phyloP scores from a whole-genome alignment of 2,797 vertebrate genomes.

The Tinamus major region DNA sequence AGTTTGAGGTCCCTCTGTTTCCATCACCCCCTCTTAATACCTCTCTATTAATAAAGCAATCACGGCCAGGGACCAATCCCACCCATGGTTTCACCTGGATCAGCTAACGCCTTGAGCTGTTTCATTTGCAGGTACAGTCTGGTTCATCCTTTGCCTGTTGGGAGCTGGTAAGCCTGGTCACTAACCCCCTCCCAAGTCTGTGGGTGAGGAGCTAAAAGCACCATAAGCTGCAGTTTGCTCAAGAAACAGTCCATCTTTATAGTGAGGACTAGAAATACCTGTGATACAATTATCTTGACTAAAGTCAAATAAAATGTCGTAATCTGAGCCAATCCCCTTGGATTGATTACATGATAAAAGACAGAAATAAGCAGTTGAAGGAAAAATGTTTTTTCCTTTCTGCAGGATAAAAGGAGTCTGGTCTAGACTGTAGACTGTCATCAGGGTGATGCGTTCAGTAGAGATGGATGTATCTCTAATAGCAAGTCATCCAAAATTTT shows the following conservation, averaged over 20 bases:
- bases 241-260: not conserved
- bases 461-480: not conserved
- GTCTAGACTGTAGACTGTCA: not conserved
- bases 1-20: not conserved
- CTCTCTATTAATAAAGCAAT: not conserved
- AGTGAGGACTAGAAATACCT: not conserved
- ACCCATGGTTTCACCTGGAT: not conserved
- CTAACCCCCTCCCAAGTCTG: not conserved
- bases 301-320: not conserved
- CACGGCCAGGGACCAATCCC: not conserved
- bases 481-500: too few relatives aligned
- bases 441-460: not conserved
- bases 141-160: not conserved
- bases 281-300: not conserved
- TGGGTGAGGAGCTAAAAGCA: not conserved
- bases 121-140: not conserved
- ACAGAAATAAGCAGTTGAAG: not conserved
- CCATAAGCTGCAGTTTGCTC: not conserved
- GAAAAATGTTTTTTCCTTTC: not conserved
- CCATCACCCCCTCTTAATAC: not conserved
- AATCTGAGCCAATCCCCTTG: not conserved
- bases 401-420: not conserved
- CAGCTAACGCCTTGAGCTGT: not conserved
- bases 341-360: not conserved
- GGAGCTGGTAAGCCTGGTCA: not conserved